These are phyloP conservation scores for Notolabrus celidotus DNA, from an alignment of 2,797 vertebrate species.

Conservation along the genomic window DNA sequence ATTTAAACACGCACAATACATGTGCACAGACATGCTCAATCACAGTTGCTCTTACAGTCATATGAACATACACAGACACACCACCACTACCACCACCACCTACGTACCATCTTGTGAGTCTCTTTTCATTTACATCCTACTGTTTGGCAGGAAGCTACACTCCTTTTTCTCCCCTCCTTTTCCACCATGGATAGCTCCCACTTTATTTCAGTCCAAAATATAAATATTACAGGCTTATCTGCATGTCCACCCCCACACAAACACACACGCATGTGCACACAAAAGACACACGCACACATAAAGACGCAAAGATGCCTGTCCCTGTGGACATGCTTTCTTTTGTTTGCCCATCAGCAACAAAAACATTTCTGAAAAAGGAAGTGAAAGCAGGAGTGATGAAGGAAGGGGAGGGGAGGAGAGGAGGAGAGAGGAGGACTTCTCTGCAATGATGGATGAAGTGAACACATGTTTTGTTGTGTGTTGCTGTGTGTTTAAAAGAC, in stretches of 20 bases:
- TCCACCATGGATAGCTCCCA: conserved; percentile 45
- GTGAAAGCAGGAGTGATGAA: conserved; percentile 36
- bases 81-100: conserved; percentile 63
- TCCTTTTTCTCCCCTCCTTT: conserved; percentile 51
- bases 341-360: conserved; percentile 58
- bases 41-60: conserved; percentile 19
- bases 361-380: conserved; percentile 38
- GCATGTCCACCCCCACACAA: conserved; percentile 51
- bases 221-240: conserved; percentile 75
- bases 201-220: conserved; percentile 54
- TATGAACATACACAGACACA: conserved; percentile 17
- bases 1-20: background rate
- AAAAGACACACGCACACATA: conserved; percentile 11
- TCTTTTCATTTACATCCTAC: conserved; percentile 59
- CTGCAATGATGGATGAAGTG: conserved; percentile 69
- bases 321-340: conserved; percentile 54
- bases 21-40: conserved; percentile 1
- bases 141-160: conserved; percentile 53
- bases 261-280: conserved; percentile 31
- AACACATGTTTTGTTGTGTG: conserved; percentile 65
- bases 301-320: conserved; percentile 36
- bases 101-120: conserved; percentile 62
- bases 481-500: conserved; percentile 59
- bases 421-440: conserved; percentile 42
- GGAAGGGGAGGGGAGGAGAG: conserved; percentile 18